phyloP scores from a whole-genome alignment of 2,888 invertebrate genomes.

The Dolichopus griseipennis region DNA sequence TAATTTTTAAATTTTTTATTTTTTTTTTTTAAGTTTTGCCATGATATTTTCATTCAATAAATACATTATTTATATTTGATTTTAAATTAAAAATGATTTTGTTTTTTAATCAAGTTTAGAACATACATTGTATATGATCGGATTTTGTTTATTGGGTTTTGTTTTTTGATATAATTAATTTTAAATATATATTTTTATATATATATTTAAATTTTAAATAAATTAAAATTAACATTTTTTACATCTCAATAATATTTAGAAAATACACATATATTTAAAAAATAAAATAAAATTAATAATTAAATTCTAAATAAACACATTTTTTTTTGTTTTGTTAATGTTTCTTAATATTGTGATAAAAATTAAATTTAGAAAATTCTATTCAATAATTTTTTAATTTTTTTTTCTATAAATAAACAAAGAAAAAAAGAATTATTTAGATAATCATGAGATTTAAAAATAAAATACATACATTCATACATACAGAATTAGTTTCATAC shows the following conservation, averaged over 20 bases:
- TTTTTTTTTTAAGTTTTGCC: not conserved
- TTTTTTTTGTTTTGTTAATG: not conserved
- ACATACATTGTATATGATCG: too few relatives aligned
- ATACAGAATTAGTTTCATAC: not conserved
- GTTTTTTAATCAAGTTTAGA: too few relatives aligned
- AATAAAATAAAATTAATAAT: constrained; percentile 2
- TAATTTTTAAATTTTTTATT: too few relatives aligned
- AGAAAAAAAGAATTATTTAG: not conserved
- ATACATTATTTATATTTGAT: not conserved
- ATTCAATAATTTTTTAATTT: not conserved
- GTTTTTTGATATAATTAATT: not conserved
- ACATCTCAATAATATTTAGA: constrained; percentile 1
- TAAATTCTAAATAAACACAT: not conserved
- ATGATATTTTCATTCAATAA: not conserved
- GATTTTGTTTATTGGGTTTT: too few relatives aligned
- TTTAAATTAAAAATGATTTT: not conserved
- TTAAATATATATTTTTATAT: too few relatives aligned
- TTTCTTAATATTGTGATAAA: not conserved
- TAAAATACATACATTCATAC: not conserved
- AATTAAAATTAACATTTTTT: not conserved
- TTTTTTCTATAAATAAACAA: not conserved
- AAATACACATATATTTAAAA: not conserved
- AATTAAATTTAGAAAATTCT: not conserved
- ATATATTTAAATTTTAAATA: too few relatives aligned
- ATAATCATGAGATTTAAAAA: not conserved